phyloP scores from a whole-genome alignment of 1,140 invertebrate species.

The Lordiphosa stackelbergi region DNA sequence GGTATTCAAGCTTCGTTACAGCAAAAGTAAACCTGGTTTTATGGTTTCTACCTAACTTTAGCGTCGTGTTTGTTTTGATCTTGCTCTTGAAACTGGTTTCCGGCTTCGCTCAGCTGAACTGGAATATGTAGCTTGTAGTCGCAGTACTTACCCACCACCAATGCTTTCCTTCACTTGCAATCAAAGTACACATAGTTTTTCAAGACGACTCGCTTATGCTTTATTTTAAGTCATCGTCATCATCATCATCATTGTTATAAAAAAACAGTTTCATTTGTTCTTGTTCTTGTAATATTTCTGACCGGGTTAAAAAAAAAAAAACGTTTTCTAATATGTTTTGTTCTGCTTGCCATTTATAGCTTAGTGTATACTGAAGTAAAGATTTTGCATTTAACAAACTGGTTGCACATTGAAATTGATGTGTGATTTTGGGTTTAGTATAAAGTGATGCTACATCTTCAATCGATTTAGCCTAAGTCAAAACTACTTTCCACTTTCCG shows the following conservation, averaged over 20 bases:
- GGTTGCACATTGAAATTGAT: conserved; percentile 50
- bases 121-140: neutral
- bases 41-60: conserved; percentile 13
- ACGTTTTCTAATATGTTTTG: conserved; percentile 24
- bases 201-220: conserved; percentile 59
- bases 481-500: conserved; percentile 11
- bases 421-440: conserved; percentile 28
- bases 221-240: conserved; percentile 70
- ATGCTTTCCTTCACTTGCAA: conserved; percentile 6
- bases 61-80: conserved; percentile 45
- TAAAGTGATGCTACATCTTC: conserved; percentile 31
- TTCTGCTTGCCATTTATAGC: conserved; percentile 53
- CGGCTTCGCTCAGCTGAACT: conserved; percentile 35
- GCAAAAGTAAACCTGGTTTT: no score
- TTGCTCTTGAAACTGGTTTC: conserved; percentile 25
- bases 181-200: conserved; percentile 19
- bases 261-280: conserved; percentile 54
- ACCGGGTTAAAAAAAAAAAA: conserved; percentile 56
- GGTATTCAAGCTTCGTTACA: no score
- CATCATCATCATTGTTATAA: conserved; percentile 64
- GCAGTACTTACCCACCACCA: neutral
- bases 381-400: conserved; percentile 61
- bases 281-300: conserved; percentile 53
- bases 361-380: conserved; percentile 72
- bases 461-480: conserved; percentile 38